Evolutionary conservation across 1,140 invertebrate species (phyloP), one percentile per base, ranked within the genome.

Genomic region (Pomacea maculata): DNA sequence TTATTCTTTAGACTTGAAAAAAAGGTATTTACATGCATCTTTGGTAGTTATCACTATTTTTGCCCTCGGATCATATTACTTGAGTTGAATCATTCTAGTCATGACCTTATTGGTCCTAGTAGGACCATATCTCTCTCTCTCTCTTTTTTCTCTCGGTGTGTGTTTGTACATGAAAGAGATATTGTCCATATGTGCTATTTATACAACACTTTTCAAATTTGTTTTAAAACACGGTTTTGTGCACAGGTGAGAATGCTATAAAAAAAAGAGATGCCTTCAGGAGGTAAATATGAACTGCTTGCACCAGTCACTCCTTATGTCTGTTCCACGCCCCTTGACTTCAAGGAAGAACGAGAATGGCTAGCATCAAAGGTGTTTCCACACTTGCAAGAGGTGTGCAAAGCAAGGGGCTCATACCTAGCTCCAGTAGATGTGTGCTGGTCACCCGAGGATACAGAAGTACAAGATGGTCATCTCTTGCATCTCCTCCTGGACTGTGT

Each of bases 251-350:
- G 29, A 25, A 19, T 25, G 54, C 73, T 72, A 17, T 11, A 75
- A 70, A 21, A 65, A 67, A 21, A 63, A 52, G 61, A 67, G 12
- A 14, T 19, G 29, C 17, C 57, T 55, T 55, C 78, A 65, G 80
- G 71, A 15, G 75, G 84, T 15, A 83, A 86, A 73, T 88, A 82
- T 79, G 79, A 86, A 19, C 77, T 89, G 10, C 71, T 88, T 45
- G 85, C 87, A 79, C 85, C 88, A 17, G 82, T 91, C 55, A 83
- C 79, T 68, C 90, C 90, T 15, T 91, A 87, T 74, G 74, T 91
- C 52, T 88, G 87, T 77, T 90, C 89, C 14, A 90, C 90, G 45
- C 86, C 85, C 71, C 80, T 83, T 61, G 90, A 91, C 75, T 90
- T 91, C 71, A 78, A 81, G 14, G 86, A 84, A 29, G 90, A 91